These are phyloP conservation scores for Eurois occulta DNA, from an alignment of 2,888 invertebrate species.

Conservation along the genomic window DNA sequence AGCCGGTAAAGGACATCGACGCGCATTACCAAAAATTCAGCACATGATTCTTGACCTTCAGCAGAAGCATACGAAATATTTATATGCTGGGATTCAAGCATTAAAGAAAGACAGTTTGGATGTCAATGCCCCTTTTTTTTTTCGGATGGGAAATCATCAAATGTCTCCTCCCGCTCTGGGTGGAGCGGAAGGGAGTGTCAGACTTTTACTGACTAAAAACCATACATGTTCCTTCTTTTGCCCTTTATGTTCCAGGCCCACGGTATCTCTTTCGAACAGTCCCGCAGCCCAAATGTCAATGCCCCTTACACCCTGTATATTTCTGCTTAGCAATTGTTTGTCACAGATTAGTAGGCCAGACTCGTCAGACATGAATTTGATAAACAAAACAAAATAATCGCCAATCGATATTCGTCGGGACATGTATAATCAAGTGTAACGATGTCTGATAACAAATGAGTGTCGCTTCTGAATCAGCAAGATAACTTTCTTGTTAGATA, in stretches of 20 bases:
- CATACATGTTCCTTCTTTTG: no score
- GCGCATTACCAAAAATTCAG: neutral
- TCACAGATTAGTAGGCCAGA: constrained; percentile 34
- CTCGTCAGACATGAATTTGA: constrained; percentile 24
- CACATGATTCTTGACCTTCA: neutral
- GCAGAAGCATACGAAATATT: neutral
- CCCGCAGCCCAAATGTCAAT: no score
- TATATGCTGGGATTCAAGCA: neutral
- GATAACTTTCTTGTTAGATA: constrained; percentile 60
- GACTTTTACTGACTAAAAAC: no score
- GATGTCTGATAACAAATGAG: constrained; percentile 67
- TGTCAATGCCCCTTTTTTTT: neutral
- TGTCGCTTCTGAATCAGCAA: constrained; percentile 52
- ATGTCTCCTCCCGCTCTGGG: no score
- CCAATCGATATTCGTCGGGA: constrained; percentile 45
- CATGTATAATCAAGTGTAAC: constrained; percentile 62
- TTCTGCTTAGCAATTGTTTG: constrained; percentile 14
- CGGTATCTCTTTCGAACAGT: no score
- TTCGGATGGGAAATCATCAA: no score
- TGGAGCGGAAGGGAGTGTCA: no score
- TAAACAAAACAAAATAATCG: constrained; percentile 41
- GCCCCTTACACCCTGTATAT: neutral
- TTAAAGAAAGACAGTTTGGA: no score
- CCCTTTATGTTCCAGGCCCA: no score
- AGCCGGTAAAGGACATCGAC: neutral